These are phyloP conservation scores for Papilio protenor DNA, from an alignment of 2,888 invertebrate genomes.

Conservation along the genomic window DNA sequence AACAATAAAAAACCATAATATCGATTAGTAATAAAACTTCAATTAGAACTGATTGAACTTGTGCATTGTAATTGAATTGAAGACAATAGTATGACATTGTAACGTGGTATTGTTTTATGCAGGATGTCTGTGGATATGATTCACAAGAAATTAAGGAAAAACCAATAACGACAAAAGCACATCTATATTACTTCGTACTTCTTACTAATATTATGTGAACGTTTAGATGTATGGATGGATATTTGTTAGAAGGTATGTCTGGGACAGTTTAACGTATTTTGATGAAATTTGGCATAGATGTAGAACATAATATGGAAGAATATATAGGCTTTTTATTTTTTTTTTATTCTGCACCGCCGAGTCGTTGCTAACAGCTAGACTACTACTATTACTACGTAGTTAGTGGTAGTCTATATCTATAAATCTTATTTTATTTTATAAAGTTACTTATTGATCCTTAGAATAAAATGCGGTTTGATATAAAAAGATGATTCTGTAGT, in stretches of 20 bases:
- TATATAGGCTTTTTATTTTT: no score
- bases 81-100: background rate
- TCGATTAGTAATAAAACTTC: background rate
- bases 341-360: no score
- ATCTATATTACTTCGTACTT: background rate
- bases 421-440: background rate
- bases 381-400: no score
- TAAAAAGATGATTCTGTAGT: background rate
- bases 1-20: background rate
- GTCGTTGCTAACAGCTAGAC: no score
- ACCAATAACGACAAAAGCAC: background rate
- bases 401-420: background rate
- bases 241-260: no score
- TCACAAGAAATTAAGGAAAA: background rate
- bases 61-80: background rate
- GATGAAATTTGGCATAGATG: no score
- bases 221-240: no score
- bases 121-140: background rate
- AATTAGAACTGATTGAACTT: background rate
- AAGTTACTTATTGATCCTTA: background rate
- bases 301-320: no score
- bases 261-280: no score
- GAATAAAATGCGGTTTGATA: background rate
- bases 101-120: background rate
- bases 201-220: no score